Evolutionary conservation across 2,888 invertebrate species (phyloP).

Genomic region (Philereme vetulata): DNA sequence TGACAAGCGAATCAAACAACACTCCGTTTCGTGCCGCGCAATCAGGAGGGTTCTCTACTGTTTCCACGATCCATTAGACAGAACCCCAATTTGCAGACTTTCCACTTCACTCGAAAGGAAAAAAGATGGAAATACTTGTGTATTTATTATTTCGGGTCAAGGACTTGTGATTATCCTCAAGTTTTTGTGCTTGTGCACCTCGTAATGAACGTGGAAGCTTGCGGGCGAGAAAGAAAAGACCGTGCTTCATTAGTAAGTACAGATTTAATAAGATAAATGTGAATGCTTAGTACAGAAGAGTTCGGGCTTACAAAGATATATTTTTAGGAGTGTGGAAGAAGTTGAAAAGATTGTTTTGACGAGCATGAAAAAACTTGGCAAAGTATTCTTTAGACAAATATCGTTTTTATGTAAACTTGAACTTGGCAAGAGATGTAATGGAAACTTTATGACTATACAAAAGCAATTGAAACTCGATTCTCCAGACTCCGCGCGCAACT

Average conservation of each 20-base stretch:
- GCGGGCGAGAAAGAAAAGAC: constrained; percentile 16
- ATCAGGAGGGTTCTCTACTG: constrained; percentile 48
- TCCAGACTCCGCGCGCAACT: constrained; percentile 15
- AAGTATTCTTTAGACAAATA: neutral
- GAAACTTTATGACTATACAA: constrained; percentile 9
- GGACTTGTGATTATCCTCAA: constrained; percentile 44
- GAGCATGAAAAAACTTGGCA: neutral
- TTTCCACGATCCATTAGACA: constrained; percentile 63
- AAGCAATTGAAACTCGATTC: constrained; percentile 30
- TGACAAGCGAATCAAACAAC: constrained; percentile 56
- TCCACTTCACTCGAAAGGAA: constrained; percentile 42
- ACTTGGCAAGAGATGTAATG: neutral
- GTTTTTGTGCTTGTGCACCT: constrained; percentile 43
- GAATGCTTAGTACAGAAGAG: constrained; percentile 3
- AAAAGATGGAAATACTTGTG: constrained; percentile 48
- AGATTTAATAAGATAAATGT: constrained; percentile 33
- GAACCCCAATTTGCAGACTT: constrained; percentile 60
- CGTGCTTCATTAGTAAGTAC: constrained; percentile 31
- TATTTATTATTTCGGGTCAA: constrained; percentile 56
- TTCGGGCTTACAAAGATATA: constrained; percentile 7
- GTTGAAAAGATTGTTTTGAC: neutral
- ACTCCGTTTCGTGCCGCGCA: constrained; percentile 43
- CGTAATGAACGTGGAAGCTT: constrained; percentile 44
- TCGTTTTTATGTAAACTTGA: neutral
- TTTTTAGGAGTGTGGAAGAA: neutral